Conservation (phyloP, 2,797 vertebrate genomes). For the Coregonus sp. region DNA sequence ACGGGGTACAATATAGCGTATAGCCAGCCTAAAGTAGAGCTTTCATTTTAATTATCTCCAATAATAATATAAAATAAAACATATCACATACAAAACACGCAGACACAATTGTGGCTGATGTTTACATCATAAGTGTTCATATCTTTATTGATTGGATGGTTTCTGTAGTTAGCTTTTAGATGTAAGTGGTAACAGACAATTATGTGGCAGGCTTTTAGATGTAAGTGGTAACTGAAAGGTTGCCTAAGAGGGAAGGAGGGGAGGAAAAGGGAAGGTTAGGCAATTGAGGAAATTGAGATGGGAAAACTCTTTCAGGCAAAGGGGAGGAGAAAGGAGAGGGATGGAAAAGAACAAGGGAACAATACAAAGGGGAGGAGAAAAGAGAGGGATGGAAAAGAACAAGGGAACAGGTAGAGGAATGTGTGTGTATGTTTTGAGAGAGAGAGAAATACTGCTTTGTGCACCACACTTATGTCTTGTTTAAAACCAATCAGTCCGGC, state of each 20-base stretch:
- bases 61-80: background rate
- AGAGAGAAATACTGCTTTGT: slow-evolving; percentile 21
- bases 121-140: slow-evolving; percentile 37
- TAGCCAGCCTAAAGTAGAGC: background rate
- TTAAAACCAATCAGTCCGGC: slow-evolving; percentile 17
- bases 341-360: slow-evolving; percentile 45
- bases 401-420: slow-evolving; percentile 37
- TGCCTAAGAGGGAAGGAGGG: slow-evolving; percentile 28
- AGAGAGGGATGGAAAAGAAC: slow-evolving; percentile 42
- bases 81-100: slow-evolving; percentile 7
- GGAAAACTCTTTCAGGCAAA: slow-evolving; percentile 33
- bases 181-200: slow-evolving; percentile 40
- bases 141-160: slow-evolving; percentile 56
- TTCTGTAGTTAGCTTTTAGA: slow-evolving; percentile 36
- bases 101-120: slow-evolving; percentile 26
- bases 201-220: slow-evolving; percentile 38
- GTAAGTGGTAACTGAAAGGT: background rate
- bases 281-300: slow-evolving; percentile 31
- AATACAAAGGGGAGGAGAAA: background rate
- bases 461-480: background rate
- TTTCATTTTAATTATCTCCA: background rate
- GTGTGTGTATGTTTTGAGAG: slow-evolving; percentile 33
- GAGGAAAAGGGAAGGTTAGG: slow-evolving; percentile 42
- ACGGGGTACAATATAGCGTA: background rate
- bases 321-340: slow-evolving; percentile 49